phyloP scores from a whole-genome alignment of 1,140 invertebrate genomes.

The Achroia grisella region DNA sequence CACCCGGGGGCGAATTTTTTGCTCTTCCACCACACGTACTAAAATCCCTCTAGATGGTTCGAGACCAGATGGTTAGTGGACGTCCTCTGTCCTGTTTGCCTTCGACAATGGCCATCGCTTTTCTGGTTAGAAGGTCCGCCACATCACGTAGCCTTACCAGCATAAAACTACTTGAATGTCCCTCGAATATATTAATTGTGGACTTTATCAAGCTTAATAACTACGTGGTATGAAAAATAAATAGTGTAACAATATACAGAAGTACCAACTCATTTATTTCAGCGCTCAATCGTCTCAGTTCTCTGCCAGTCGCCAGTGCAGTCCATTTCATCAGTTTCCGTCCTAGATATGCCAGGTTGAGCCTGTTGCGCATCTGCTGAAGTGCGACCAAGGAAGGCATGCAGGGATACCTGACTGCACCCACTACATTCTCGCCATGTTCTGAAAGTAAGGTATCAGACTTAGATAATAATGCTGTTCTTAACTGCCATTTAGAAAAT shows the following conservation, averaged over 20 bases:
- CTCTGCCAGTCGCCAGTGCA: constrained; percentile 39
- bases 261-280: constrained; percentile 31
- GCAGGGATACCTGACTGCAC: constrained; percentile 34
- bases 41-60: too few species aligned
- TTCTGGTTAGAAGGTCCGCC: too few species aligned
- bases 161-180: too few species aligned
- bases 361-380: constrained; percentile 52
- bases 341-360: constrained; percentile 42
- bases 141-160: too few species aligned
- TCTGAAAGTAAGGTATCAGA: constrained; percentile 16
- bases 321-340: constrained; percentile 59
- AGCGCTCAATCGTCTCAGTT: constrained; percentile 29
- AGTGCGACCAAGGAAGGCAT: constrained; percentile 55
- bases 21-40: too few species aligned
- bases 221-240: neutral
- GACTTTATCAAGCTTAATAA: too few species aligned
- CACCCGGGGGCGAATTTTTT: constrained; percentile 5
- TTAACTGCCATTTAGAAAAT: too few species aligned
- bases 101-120: too few species aligned
- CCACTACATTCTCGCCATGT: constrained; percentile 28
- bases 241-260: neutral
- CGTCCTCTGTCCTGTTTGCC: too few species aligned
- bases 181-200: too few species aligned
- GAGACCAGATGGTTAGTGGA: too few species aligned
- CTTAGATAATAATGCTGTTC: too few species aligned